Evolutionary conservation across 2,888 invertebrate species (phyloP).

Genomic region (Clusia tigrina): DNA sequence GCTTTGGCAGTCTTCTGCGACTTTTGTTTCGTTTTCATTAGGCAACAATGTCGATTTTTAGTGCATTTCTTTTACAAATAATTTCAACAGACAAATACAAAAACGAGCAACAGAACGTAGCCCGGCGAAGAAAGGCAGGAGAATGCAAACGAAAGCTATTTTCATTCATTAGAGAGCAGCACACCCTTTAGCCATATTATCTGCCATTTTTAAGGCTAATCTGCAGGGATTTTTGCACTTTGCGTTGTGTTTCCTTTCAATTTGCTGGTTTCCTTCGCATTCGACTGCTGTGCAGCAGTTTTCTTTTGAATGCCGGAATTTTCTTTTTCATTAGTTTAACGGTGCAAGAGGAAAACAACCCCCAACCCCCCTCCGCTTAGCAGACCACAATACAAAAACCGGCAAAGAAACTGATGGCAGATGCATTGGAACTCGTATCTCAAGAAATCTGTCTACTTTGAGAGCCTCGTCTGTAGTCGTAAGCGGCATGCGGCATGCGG

Average conservation of each 20-base stretch:
- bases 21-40: not conserved
- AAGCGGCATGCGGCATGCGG: no score
- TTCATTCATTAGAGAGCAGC: constrained; percentile 12
- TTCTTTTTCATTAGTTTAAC: constrained; percentile 50
- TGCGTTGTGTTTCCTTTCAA: constrained; percentile 3
- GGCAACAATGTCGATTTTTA: not conserved
- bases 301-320: constrained; percentile 37
- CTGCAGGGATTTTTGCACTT: constrained; percentile 43
- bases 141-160: constrained; percentile 16
- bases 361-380: no score
- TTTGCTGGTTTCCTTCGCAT: not conserved
- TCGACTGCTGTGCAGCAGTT: not conserved
- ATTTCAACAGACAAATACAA: constrained; percentile 1
- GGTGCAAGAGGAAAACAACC: constrained; percentile 28
- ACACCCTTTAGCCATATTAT: constrained; percentile 20
- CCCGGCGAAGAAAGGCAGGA: not conserved
- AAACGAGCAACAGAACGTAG: not conserved
- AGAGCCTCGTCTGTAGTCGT: not conserved
- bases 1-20: no score
- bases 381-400: not conserved
- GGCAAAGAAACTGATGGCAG: not conserved
- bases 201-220: constrained; percentile 37
- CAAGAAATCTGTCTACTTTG: not conserved
- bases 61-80: not conserved
- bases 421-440: not conserved